phyloP scores from a whole-genome alignment of 2,113 vertebrate species.

The Ranitomeya variabilis region DNA sequence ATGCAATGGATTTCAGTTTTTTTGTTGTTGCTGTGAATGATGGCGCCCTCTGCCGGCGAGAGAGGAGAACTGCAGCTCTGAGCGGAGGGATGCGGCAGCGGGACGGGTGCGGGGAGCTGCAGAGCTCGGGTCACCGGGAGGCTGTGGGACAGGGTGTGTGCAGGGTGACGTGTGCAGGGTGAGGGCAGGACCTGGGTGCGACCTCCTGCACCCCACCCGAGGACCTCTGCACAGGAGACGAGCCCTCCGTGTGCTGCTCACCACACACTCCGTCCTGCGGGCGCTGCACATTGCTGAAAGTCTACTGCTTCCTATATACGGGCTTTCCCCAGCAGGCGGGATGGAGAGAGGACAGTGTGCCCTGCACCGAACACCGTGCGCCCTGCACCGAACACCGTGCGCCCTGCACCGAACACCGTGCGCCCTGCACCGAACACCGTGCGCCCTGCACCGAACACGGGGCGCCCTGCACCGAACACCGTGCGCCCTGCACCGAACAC shows the following conservation, averaged over 20 bases:
- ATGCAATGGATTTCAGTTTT: not conserved
- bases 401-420: no score
- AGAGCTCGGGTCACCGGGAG: not conserved
- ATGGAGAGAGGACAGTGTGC: not conserved
- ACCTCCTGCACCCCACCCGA: no score
- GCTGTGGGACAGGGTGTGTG: not conserved
- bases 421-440: no score
- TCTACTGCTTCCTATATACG: not conserved
- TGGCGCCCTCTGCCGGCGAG: slow-evolving; percentile 15
- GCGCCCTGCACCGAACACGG: no score
- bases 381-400: no score
- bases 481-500: no score
- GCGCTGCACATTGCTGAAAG: not conserved
- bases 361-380: not conserved
- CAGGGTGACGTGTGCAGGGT: no score
- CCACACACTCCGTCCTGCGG: no score
- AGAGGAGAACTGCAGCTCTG: not conserved
- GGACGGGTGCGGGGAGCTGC: not conserved
- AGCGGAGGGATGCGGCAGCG: slow-evolving; percentile 3
- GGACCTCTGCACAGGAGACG: no score
- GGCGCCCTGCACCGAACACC: not conserved
- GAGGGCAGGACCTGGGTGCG: no score
- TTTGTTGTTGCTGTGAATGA: not conserved
- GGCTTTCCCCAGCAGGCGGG: not conserved
- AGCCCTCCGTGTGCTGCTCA: no score